Conservation (phyloP, 2,888 invertebrate species). For the Dorcus hopei region DNA sequence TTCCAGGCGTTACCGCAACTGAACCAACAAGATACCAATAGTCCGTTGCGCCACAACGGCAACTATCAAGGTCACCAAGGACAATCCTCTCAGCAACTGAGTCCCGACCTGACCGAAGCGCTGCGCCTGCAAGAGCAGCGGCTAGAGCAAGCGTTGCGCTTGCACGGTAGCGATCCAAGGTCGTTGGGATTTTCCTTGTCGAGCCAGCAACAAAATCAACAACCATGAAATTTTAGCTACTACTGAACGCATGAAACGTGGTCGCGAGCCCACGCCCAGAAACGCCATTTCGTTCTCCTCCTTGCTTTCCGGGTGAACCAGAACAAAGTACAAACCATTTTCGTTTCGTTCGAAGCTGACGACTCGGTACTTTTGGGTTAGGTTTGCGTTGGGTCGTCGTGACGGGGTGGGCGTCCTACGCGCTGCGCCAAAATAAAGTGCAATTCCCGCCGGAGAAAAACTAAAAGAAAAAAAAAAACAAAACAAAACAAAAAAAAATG, state of each 20-base stretch:
- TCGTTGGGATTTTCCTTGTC: conserved; percentile 72
- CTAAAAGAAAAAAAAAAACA: no score
- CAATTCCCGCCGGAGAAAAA: no score
- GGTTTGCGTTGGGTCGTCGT: not conserved
- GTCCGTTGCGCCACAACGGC: conserved; percentile 47
- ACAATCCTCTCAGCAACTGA: conserved; percentile 50
- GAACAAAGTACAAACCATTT: conserved; percentile 3
- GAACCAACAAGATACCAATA: conserved; percentile 47
- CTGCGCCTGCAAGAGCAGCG: conserved; percentile 70
- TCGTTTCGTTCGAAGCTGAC: not conserved
- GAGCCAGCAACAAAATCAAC: conserved; percentile 52
- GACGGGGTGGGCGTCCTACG: no score
- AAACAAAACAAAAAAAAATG: no score
- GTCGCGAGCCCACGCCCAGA: not conserved
- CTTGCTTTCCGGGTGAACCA: not conserved
- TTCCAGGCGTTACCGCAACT: conserved; percentile 46
- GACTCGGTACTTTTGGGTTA: not conserved
- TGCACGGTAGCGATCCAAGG: conserved; percentile 74
- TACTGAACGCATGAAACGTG: conserved; percentile 59
- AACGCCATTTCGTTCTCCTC: not conserved
- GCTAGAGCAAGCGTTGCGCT: conserved; percentile 76
- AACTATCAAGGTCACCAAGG: conserved; percentile 46
- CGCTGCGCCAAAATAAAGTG: no score
- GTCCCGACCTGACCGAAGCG: conserved; percentile 70
- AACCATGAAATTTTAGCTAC: conserved; percentile 79